Evolutionary conservation across 2,888 invertebrate genomes (phyloP).

Genomic region (Drosophila rubida): DNA sequence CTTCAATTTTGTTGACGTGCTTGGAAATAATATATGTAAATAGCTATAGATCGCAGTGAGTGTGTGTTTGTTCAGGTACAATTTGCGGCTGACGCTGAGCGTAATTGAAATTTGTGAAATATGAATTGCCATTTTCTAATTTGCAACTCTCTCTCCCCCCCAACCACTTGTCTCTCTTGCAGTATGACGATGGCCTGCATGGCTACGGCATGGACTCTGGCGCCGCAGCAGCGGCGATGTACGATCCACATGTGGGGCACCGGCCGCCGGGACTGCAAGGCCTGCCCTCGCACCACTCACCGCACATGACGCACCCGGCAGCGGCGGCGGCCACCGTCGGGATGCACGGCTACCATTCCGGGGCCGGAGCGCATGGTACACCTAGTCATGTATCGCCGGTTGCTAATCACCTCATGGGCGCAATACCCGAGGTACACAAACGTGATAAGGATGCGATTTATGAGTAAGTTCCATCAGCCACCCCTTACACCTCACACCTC

Average conservation of each 20-base stretch:
- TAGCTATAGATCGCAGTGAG: constrained; percentile 1
- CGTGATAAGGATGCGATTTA: constrained; percentile 99
- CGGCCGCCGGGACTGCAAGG: constrained; percentile 87
- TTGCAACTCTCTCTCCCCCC: not conserved
- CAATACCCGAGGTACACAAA: constrained; percentile 96
- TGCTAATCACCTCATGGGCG: constrained; percentile 94
- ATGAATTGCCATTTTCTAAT: constrained; percentile 6
- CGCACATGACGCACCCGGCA: constrained; percentile 91
- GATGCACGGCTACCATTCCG: constrained; percentile 87
- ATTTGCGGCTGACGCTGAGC: constrained; percentile 22
- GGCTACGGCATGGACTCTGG: constrained; percentile 92
- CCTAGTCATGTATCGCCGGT: constrained; percentile 93
- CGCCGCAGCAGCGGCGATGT: constrained; percentile 88
- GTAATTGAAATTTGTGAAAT: constrained; percentile 15
- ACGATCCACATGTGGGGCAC: constrained; percentile 91
- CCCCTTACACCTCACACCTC: too few species aligned
- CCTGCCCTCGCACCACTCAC: constrained; percentile 91
- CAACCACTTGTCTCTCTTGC: not conserved
- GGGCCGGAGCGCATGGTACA: constrained; percentile 86
- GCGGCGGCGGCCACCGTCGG: constrained; percentile 87
- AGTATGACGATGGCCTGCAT: constrained; percentile 98
- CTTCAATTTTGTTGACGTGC: constrained; percentile 56
- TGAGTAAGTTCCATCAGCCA: constrained; percentile 97
- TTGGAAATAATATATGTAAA: constrained; percentile 44
- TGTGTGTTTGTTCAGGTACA: constrained; percentile 34